phyloP scores from a whole-genome alignment of 2,113 vertebrate genomes.

The Cairina moschata region DNA sequence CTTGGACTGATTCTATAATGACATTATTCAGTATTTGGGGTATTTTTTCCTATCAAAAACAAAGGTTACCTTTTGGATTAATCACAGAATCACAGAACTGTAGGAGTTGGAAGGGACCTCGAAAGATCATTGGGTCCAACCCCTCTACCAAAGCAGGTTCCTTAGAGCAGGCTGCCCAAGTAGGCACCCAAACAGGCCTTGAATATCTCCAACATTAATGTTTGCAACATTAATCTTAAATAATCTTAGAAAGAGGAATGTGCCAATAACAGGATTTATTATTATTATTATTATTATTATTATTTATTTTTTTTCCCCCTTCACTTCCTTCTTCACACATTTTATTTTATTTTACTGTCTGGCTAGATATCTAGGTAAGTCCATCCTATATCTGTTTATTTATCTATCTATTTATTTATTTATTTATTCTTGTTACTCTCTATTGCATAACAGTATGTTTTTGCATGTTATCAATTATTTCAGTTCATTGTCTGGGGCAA shows the following conservation, averaged over 20 bases:
- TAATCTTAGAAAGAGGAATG: background rate
- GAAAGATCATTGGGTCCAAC: no score
- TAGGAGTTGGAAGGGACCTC: no score
- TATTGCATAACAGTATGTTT: background rate
- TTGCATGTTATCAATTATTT: background rate
- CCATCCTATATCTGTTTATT: background rate
- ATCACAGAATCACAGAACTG: no score
- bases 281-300: accelerated
- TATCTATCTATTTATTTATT: background rate
- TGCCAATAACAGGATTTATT: background rate
- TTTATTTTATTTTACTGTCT: background rate
- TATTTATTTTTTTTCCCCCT: background rate
- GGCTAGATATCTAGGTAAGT: background rate
- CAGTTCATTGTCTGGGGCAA: background rate
- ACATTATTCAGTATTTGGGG: background rate
- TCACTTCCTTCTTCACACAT: background rate
- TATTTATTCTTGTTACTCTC: background rate
- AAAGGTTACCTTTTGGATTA: background rate
- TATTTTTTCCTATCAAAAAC: background rate
- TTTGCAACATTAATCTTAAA: background rate
- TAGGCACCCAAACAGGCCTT: no score
- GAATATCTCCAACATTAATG: no score
- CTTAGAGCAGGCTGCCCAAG: no score
- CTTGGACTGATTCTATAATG: background rate
- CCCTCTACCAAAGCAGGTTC: no score